phyloP scores from a whole-genome alignment of 2,113 vertebrate genomes.

The Hassar affinis region DNA sequence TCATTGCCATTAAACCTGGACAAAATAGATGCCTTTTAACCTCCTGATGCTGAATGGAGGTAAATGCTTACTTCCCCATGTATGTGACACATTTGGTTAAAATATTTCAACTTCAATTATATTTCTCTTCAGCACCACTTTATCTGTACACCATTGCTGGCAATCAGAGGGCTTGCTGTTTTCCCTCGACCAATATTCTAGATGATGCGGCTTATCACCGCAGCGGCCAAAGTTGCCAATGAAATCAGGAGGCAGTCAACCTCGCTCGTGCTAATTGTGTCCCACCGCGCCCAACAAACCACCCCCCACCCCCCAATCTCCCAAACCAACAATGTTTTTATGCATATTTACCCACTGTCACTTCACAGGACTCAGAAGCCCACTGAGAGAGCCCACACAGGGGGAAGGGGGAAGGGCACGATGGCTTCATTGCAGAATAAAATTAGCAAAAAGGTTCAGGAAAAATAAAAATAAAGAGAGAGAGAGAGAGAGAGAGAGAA shows the following conservation, averaged over 20 bases:
- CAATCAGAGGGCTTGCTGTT: slow-evolving; percentile 99
- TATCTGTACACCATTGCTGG: slow-evolving; percentile 99
- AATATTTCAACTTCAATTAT: slow-evolving; percentile 99
- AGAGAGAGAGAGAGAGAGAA: neutral
- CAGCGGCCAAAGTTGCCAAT: slow-evolving; percentile 98
- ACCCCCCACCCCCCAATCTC: too few relatives aligned
- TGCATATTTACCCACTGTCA: slow-evolving; percentile 99
- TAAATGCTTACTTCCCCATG: slow-evolving; percentile 94
- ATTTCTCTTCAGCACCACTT: slow-evolving; percentile 99
- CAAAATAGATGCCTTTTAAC: slow-evolving; percentile 81
- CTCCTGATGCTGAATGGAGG: slow-evolving; percentile 92
- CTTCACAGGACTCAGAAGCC: slow-evolving; percentile 98
- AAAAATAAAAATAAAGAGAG: slow-evolving; percentile 91
- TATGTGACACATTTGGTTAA: slow-evolving; percentile 98
- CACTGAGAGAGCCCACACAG: slow-evolving; percentile 90
- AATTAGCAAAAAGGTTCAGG: slow-evolving; percentile 98
- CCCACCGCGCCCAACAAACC: neutral
- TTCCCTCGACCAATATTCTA: slow-evolving; percentile 99
- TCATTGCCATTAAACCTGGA: slow-evolving; percentile 84
- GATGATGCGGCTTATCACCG: slow-evolving; percentile 99
- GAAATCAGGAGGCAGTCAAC: slow-evolving; percentile 97
- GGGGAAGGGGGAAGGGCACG: slow-evolving; percentile 35
- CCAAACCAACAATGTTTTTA: slow-evolving; percentile 68
- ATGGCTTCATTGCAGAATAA: slow-evolving; percentile 97
- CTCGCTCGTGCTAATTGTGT: slow-evolving; percentile 96